These are phyloP conservation scores for Orestias chungarensis DNA, from an alignment of 2,797 vertebrate genomes.

Conservation along the genomic window DNA sequence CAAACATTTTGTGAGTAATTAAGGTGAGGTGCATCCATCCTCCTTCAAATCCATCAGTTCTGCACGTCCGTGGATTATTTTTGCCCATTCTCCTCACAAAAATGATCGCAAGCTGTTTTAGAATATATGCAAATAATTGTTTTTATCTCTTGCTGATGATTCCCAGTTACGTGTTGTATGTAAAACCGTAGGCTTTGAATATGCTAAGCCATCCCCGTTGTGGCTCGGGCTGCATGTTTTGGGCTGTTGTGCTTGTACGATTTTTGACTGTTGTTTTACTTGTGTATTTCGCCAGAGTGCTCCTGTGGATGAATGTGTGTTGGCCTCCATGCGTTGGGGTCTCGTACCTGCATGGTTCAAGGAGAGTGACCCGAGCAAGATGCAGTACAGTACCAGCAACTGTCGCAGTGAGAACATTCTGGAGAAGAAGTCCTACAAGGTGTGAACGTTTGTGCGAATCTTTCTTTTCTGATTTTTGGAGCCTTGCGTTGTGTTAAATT, in stretches of 20 bases:
- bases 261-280: neutral
- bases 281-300: slow-evolving; percentile 75
- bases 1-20: no score
- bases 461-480: neutral
- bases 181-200: neutral
- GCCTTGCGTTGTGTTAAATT: neutral
- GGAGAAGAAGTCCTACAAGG: slow-evolving; percentile 92
- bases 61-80: neutral
- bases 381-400: slow-evolving; percentile 91
- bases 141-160: neutral
- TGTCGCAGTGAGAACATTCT: slow-evolving; percentile 93
- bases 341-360: slow-evolving; percentile 94
- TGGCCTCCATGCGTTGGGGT: slow-evolving; percentile 95
- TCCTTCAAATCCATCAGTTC: neutral
- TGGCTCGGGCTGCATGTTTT: neutral
- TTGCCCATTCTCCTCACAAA: neutral
- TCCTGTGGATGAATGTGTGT: slow-evolving; percentile 85
- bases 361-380: slow-evolving; percentile 85
- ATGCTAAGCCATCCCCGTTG: neutral
- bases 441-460: slow-evolving; percentile 42
- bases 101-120: neutral
- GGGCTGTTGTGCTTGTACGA: neutral
- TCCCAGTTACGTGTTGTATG: neutral
- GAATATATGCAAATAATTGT: neutral
- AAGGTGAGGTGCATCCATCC: neutral